A percentile compares a stretch with the other conserved stretches of the same genome.
Evolutionary conservation across 2,888 invertebrate genomes (phyloP).

Genomic region (Blera fallax): DNA sequence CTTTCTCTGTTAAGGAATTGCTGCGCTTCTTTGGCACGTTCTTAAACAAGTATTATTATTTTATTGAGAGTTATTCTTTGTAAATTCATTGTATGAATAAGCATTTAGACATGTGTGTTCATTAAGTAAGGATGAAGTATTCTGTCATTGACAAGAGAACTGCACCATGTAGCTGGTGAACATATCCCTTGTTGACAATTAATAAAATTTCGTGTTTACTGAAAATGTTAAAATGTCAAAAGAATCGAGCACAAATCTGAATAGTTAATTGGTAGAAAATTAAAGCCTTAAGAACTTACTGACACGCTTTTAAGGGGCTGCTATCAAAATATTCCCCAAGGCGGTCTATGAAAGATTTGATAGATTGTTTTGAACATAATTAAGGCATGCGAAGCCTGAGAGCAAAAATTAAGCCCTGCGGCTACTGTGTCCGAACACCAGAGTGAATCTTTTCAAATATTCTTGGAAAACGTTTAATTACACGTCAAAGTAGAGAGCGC

Average conservation of each 20-base stretch:
- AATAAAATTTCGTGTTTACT: background rate
- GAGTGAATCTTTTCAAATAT: background rate
- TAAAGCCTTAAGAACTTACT: background rate
- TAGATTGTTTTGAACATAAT: background rate
- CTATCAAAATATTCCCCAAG: background rate
- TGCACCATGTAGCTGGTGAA: background rate
- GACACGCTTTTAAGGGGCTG: background rate
- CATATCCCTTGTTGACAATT: background rate
- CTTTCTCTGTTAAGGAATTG: conserved; percentile 26
- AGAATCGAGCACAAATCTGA: background rate
- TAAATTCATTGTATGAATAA: background rate
- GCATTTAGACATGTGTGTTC: background rate
- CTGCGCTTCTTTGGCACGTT: background rate
- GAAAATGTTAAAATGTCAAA: background rate
- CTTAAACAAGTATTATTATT: background rate
- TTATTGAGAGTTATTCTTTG: background rate
- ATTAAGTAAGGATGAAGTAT: background rate
- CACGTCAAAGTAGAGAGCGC: background rate
- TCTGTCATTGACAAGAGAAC: background rate
- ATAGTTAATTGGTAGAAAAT: background rate
- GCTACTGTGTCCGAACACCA: background rate
- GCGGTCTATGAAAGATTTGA: background rate
- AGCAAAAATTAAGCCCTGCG: background rate
- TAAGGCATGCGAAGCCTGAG: background rate
- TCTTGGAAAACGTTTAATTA: background rate